Evolutionary conservation across 1,140 invertebrate species (phyloP), one percentile per base, ranked within the genome.

Genomic region (Cephus cinctus): DNA sequence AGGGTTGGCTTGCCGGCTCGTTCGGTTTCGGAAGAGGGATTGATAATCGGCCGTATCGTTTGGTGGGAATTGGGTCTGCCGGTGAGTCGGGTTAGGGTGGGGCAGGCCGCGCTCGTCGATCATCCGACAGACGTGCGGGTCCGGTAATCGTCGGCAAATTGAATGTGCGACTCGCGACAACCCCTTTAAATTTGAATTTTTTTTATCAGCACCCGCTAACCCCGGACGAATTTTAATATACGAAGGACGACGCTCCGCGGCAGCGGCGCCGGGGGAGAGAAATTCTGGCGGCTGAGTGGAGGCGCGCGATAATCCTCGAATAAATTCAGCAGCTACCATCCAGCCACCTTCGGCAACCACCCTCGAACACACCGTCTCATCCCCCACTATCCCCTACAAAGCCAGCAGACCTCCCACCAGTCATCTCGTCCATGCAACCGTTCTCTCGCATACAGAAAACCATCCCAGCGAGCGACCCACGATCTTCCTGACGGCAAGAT

Each of bases 301-400:
- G 38, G 44, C 14, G 30, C 27, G 47, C 45, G 54, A 61, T 63
- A 64, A 64, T 60, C 50, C 48, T 35, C 25, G 47, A 52, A 62
- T 62, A 64, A 64, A 62, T 64, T 60, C 39, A 47, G 23, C 32
- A 18, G 31, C 25, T 5, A n/a, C n/a, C n/a, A n/a, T n/a, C n/a
- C n/a, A n/a, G n/a, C n/a, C n/a, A n/a, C n/a, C n/a, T n/a, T n/a
- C n/a, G n/a, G n/a, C n/a, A n/a, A n/a, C n/a, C n/a, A n/a, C n/a
- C n/a, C n/a, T n/a, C n/a, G n/a, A n/a, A n/a, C n/a, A n/a, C n/a
- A n/a, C n/a, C n/a, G n/a, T n/a, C n/a, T n/a, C n/a, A n/a, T n/a
- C n/a, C n/a, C n/a, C n/a, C n/a, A n/a, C n/a, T n/a, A n/a, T n/a
- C n/a, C n/a, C n/a, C n/a, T n/a, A n/a, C n/a, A n/a, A n/a, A n/a